phyloP scores from a whole-genome alignment of 2,888 invertebrate genomes.

The Eupithecia dodoneata region DNA sequence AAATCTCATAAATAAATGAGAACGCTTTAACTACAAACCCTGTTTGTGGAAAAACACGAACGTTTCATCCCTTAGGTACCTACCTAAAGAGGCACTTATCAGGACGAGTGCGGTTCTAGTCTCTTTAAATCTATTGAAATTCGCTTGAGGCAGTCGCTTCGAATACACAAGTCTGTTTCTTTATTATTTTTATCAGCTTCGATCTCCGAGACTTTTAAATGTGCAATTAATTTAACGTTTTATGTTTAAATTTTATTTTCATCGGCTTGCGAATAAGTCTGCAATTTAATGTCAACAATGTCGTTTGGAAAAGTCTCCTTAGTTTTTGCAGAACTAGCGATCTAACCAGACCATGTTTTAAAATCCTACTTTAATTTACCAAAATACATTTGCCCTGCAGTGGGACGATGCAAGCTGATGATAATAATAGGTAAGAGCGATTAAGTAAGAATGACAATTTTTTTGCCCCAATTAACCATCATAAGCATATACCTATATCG shows the following conservation, averaged over 20 bases:
- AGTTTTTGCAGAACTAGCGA: neutral
- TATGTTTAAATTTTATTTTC: neutral
- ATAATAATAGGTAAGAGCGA: neutral
- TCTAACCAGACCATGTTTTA: neutral
- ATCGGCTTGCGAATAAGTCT: neutral
- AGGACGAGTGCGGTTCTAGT: neutral
- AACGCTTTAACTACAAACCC: neutral
- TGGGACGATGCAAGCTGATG: neutral
- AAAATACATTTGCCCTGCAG: neutral
- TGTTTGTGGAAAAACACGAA: neutral
- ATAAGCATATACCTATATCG: too few relatives aligned
- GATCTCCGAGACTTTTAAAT: neutral
- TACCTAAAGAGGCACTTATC: neutral
- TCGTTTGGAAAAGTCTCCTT: neutral
- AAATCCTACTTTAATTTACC: neutral
- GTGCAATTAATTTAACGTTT: constrained; percentile 3
- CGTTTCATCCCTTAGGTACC: neutral
- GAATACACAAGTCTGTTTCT: neutral
- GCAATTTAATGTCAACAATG: neutral
- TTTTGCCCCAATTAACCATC: too few relatives aligned
- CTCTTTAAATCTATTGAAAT: neutral
- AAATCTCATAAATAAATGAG: neutral
- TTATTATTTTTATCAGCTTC: neutral
- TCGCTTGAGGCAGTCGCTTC: neutral
- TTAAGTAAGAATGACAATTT: neutral